Conservation (phyloP, 2,113 vertebrate species). For the Centropristis striata region DNA sequence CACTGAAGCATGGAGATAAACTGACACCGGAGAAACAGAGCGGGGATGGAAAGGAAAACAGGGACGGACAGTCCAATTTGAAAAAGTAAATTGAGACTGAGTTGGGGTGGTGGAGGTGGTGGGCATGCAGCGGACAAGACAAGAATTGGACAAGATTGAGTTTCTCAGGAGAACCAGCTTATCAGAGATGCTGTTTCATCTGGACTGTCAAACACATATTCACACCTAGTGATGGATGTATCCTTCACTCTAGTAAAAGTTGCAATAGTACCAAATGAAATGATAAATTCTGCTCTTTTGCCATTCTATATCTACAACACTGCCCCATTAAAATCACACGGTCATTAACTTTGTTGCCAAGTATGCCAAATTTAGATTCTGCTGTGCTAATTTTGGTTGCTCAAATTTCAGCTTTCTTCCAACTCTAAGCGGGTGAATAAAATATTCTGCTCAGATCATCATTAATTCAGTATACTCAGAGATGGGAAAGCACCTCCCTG, state of each 20-base stretch:
- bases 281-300: background rate
- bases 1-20: conserved; percentile 11
- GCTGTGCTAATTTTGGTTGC: background rate
- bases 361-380: background rate
- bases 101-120: background rate
- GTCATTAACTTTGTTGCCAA: background rate
- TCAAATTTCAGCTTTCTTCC: background rate
- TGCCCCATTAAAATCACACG: background rate
- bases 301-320: background rate
- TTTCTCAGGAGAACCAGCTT: conserved; percentile 30
- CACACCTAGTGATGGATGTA: background rate
- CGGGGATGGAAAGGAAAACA: conserved; percentile 25
- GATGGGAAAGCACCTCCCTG: conserved; percentile 54
- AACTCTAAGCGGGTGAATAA: conserved; percentile 2
- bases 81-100: conserved; percentile 37
- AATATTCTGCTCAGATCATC: conserved; percentile 61
- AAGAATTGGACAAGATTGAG: conserved; percentile 23
- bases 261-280: background rate
- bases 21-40: conserved; percentile 42
- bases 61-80: conserved; percentile 38
- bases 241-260: background rate
- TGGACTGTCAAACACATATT: background rate
- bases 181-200: conserved; percentile 52
- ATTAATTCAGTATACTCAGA: conserved; percentile 68
- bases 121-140: conserved; percentile 18